Evolutionary conservation across 2,888 invertebrate genomes (phyloP).

Genomic region (Apomyelois bistriatella): DNA sequence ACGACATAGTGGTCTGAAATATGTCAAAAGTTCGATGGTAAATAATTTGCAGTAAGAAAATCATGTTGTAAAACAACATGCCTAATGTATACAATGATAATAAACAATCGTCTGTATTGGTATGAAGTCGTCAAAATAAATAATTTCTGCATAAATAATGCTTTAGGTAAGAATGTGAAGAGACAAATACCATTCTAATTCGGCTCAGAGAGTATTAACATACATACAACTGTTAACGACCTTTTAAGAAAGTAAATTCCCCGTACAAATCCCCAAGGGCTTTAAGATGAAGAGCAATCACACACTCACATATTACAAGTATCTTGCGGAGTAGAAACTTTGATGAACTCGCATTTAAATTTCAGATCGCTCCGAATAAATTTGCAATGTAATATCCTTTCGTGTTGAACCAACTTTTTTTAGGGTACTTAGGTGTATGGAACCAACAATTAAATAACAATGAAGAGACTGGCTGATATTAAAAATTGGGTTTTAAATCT

Average conservation of each 20-base stretch:
- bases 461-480: neutral
- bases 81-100: no score
- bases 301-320: slow-evolving; percentile 39
- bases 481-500: no score
- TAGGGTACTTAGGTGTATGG: slow-evolving; percentile 10
- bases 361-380: slow-evolving; percentile 68
- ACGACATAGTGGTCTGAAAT: no score
- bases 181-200: neutral
- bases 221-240: slow-evolving; percentile 3
- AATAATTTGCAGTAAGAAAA: no score
- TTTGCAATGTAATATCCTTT: slow-evolving; percentile 63
- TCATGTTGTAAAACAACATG: no score
- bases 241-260: slow-evolving; percentile 25
- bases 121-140: no score
- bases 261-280: slow-evolving; percentile 31
- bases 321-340: slow-evolving; percentile 52
- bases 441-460: neutral
- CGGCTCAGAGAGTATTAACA: neutral
- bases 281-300: slow-evolving; percentile 50
- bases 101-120: no score
- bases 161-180: neutral
- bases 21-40: no score
- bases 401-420: slow-evolving; percentile 47
- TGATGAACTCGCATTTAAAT: slow-evolving; percentile 71
- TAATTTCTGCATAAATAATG: neutral